Base-by-base conservation (phyloP, 2,888 invertebrate species). In the Drosophila macrospina region DNA sequence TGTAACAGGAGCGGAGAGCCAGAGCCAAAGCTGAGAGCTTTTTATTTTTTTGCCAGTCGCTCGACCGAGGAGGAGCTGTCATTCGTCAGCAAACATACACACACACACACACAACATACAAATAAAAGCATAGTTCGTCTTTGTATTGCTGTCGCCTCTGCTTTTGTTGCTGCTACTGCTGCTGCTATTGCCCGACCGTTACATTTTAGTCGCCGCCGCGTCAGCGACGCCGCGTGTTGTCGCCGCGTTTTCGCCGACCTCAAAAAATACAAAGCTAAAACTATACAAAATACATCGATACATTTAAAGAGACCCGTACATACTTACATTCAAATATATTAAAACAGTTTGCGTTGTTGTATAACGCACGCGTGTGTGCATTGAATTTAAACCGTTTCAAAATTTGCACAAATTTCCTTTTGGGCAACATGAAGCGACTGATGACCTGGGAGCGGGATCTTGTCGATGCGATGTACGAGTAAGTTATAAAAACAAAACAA, bases 381-480 rank as follows among this genome's bases (percentile, higher is more conserved):
- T 72, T 69, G 66, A 67, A 76, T 72, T 69, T 8, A 59, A 62
- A 74, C 26, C 30, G 51, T 57, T 41, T 59, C 32, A 45, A 62
- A 37, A 68, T 71, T 77, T 68, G 71, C 51, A 77, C 72, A 57
- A 76, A 65, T 61, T 69, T 73, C 70, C 72, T 70, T 76, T 78
- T 52, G 69, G 65, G 39, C 80, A 86, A 76, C 62, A 90, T 90
- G 90, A 90, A 90, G 83, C 90, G 90, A 55, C 73, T 90, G 67
- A 83, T 90, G 83, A 90, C 90, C 72, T 90, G 90, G 90, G 90
- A 90, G 74, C 90, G 90, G 44, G 90, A 90, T 78, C 81, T 90
- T 54, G 90, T 90, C 64, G 90, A 90, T 80, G 91, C 91, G 56
- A 90, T 90, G 90, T 90, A 90, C 78, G 90, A 89, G 91, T 90